Evolutionary conservation across 2,113 vertebrate species (phyloP), one percentile per base, ranked within the genome.

Genomic region (Aleadryas rufinucha): DNA sequence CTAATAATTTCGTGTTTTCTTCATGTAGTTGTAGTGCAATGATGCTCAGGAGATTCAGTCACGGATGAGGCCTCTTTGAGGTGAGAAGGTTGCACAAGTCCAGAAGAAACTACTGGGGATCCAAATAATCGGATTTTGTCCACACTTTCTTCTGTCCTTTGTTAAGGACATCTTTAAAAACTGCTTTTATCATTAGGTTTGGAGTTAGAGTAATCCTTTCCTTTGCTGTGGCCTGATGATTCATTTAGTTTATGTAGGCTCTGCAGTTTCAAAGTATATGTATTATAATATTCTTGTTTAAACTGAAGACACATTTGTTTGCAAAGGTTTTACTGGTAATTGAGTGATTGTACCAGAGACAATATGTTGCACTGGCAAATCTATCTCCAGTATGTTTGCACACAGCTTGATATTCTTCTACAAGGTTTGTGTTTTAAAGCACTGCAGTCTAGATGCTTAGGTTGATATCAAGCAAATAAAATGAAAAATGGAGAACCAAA

Each of bases 221-320:
- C 33, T 89, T 89, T 79, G 22, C 57, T 65, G 19, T 16, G 21
- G 47, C 14, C 53, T 75, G 61, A 89, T 84, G 65, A 79, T 75
- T 82, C 87, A 82, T 91, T 95, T 76, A 84, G 53, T 37, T 56
- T 56, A 23, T 28, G 41, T 41, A 84, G 54, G 76, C 42, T 41
- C 45, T 79, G 45, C 10, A 30, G 59, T 89, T 94, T 86, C 54
- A 50, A 79, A 88, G 39, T 50, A 35, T 23, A 37, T n/a, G 42
- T 44, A 37, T 76, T 64, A 87, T 69, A 84, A 60, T 33, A 52
- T 52, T 64, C 7, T 53, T 80, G 83, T 79, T 77, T 84, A 76
- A 92, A 69, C 53, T 84, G 53, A 84, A 84, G 74, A 66, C 41
- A 64, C 72, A 35, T 81, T 94, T 94, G 63, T 93, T 91, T 95